phyloP scores from a whole-genome alignment of 2,113 vertebrate genomes.

The Bos indicus region DNA sequence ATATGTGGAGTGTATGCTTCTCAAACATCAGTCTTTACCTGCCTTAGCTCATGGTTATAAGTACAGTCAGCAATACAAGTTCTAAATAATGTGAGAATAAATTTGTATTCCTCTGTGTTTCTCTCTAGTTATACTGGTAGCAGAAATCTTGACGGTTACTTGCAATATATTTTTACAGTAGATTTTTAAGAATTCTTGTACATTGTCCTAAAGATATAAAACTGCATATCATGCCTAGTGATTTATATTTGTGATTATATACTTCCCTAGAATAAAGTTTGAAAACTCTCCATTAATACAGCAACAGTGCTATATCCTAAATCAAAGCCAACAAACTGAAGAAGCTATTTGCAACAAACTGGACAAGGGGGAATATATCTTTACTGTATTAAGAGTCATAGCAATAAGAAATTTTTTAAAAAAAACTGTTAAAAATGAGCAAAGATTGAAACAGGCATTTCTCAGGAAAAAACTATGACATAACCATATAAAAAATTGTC shows the following conservation, averaged over 20 bases:
- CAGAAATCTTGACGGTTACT: background rate
- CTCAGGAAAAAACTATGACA: background rate
- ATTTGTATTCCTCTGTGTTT: background rate
- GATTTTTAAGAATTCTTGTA: background rate
- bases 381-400: background rate
- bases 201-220: background rate
- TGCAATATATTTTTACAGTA: background rate
- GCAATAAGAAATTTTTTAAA: background rate
- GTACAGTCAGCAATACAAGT: background rate
- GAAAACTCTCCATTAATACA: background rate
- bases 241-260: background rate
- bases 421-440: background rate
- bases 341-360: background rate
- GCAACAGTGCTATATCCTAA: constrained; percentile 8
- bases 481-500: background rate
- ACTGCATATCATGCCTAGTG: background rate
- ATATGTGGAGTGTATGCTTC: background rate
- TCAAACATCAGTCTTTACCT: background rate
- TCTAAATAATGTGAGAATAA: background rate
- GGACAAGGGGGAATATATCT: background rate
- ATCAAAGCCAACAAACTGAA: background rate
- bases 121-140: background rate
- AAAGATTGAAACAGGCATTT: background rate
- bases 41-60: background rate
- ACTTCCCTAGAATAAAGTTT: background rate